Evolutionary conservation across 2,888 invertebrate genomes (phyloP).

Genomic region (Micoletzkya japonica): DNA sequence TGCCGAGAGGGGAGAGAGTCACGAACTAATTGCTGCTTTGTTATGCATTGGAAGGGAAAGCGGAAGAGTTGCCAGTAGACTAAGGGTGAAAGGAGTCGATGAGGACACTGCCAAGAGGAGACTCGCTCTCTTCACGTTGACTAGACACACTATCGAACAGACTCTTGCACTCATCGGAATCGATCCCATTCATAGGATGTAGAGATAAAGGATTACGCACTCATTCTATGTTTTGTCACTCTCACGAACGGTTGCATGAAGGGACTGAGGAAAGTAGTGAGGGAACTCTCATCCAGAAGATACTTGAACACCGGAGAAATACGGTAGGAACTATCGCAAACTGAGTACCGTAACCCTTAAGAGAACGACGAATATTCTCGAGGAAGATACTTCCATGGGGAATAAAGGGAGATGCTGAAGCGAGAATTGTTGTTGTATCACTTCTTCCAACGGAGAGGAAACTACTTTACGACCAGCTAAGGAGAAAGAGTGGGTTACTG

Average conservation of each 20-base stretch:
- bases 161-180: slow-evolving; percentile 2
- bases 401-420: slow-evolving; percentile 10
- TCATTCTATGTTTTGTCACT: not conserved
- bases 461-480: slow-evolving; percentile 6
- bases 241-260: slow-evolving; percentile 14
- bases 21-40: slow-evolving; percentile 16
- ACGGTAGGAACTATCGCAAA: not conserved
- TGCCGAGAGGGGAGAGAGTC: slow-evolving; percentile 7
- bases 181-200: slow-evolving; percentile 12
- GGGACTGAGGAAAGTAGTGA: not conserved
- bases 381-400: slow-evolving; percentile 14
- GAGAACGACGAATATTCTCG: slow-evolving; percentile 14
- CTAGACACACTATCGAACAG: slow-evolving; percentile 5
- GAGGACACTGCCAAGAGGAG: slow-evolving; percentile 5
- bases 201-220: not conserved
- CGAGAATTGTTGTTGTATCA: slow-evolving; percentile 11
- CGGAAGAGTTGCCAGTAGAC: slow-evolving; percentile 2
- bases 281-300: not conserved
- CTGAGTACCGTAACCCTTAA: not conserved
- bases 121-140: slow-evolving; percentile 4
- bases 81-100: slow-evolving; percentile 18
- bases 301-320: not conserved
- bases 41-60: slow-evolving; percentile 7
- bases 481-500: not conserved
- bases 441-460: slow-evolving; percentile 12